Conservation (phyloP, 2,113 vertebrate species). For the Orcinus orca region DNA sequence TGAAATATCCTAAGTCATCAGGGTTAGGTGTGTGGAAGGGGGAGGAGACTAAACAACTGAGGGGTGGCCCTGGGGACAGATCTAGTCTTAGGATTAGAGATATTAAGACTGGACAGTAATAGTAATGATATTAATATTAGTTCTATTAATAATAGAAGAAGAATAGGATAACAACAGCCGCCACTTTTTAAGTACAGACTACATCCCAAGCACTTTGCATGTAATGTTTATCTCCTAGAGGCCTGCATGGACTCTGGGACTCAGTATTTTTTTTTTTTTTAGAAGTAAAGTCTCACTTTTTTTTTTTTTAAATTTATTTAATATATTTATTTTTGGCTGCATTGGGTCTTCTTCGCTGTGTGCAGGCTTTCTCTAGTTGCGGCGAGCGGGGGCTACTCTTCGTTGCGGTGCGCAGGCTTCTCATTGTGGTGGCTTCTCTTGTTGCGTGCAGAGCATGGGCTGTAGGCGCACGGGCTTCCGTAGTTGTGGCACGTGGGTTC, state of each 20-base stretch:
- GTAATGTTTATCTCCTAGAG: rapidly evolving
- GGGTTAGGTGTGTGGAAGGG: not conserved
- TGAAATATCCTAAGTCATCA: not conserved
- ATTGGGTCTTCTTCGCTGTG: too few relatives aligned
- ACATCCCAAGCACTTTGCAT: rapidly evolving
- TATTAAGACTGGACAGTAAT: too few relatives aligned
- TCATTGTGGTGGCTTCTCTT: too few relatives aligned
- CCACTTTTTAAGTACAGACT: not conserved
- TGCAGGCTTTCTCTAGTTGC: too few relatives aligned
- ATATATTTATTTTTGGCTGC: too few relatives aligned
- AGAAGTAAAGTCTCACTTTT: too few relatives aligned
- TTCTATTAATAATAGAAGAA: not conserved
- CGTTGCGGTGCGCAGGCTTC: too few relatives aligned
- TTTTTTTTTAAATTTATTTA: too few relatives aligned
- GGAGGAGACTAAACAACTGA: not conserved
- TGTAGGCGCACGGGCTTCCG: too few relatives aligned
- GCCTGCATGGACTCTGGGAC: not conserved
- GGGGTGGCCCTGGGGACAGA: not conserved
- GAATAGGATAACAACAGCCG: rapidly evolving
- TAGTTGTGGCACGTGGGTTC: too few relatives aligned
- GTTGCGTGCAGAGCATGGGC: too few relatives aligned
- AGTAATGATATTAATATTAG: rapidly evolving
- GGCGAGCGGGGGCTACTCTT: too few relatives aligned
- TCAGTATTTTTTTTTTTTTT: not conserved
- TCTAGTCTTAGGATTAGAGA: not conserved